phyloP scores from a whole-genome alignment of 2,797 vertebrate genomes.

The Anisognathus igniventris region DNA sequence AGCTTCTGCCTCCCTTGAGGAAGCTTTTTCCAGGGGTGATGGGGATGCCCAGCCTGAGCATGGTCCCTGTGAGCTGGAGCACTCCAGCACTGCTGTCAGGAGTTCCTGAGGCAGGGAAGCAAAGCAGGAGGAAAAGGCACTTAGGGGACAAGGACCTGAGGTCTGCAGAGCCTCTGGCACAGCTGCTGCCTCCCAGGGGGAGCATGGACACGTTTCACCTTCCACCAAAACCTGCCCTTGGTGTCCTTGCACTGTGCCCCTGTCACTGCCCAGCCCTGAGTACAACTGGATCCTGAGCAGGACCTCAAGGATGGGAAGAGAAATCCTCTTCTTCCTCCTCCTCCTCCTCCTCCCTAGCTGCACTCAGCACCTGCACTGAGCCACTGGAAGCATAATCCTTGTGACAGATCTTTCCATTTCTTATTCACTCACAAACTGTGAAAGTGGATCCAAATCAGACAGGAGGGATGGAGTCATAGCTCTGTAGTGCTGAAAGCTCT shows the following conservation, averaged over 20 bases:
- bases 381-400: not conserved
- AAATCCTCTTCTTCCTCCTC: not conserved
- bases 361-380: not conserved
- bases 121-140: not conserved
- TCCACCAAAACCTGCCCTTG: not conserved
- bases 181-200: not conserved
- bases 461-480: not conserved
- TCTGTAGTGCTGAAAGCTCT: not conserved
- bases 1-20: not conserved
- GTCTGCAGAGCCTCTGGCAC: not conserved
- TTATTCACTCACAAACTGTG: not conserved
- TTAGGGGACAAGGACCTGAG: not conserved
- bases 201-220: fast-evolving
- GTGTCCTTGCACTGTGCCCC: not conserved
- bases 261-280: not conserved
- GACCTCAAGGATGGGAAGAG: not conserved
- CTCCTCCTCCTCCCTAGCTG: not conserved
- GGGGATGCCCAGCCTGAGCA: not conserved
- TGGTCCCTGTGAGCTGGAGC: not conserved
- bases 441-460: not conserved
- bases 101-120: not conserved
- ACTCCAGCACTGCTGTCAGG: not conserved
- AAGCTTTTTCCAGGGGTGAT: not conserved
- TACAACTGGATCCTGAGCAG: not conserved
- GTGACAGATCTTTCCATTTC: not conserved